Conservation (phyloP, 1,140 invertebrate species). For the Drosophila erecta region DNA sequence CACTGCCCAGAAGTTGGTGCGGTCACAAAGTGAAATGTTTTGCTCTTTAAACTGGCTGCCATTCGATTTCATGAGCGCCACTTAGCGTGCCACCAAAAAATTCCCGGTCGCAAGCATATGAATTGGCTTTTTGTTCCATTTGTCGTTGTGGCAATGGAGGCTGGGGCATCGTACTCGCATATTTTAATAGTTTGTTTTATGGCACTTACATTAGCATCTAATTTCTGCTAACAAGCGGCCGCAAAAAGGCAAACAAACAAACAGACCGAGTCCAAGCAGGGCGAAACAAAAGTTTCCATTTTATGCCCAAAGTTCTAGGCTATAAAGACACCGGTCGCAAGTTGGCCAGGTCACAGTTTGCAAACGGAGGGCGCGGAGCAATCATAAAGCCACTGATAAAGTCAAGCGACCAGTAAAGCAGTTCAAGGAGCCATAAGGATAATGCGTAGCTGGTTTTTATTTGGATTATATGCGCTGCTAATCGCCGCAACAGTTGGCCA, state of each 20-base stretch:
- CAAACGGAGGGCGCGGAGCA: slow-evolving; percentile 20
- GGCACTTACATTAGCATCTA: slow-evolving; percentile 81
- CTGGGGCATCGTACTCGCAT: slow-evolving; percentile 41
- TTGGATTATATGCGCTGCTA: slow-evolving; percentile 76
- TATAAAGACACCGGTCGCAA: slow-evolving; percentile 68
- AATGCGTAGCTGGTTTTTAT: slow-evolving; percentile 70
- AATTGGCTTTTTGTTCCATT: slow-evolving; percentile 75
- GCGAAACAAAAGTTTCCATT: slow-evolving; percentile 78
- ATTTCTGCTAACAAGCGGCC: slow-evolving; percentile 73
- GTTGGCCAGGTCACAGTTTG: slow-evolving; percentile 67
- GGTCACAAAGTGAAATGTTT: slow-evolving; percentile 71
- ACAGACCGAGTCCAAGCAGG: slow-evolving; percentile 19
- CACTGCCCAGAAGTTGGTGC: slow-evolving; percentile 3
- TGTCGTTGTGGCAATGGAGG: not conserved
- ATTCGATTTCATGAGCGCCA: slow-evolving; percentile 79
- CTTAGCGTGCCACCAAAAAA: slow-evolving; percentile 64
- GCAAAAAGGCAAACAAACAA: slow-evolving; percentile 1
- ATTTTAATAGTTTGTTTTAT: slow-evolving; percentile 82
- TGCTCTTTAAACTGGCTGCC: slow-evolving; percentile 66
- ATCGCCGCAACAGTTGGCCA: slow-evolving; percentile 77
- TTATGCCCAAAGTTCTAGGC: slow-evolving; percentile 77
- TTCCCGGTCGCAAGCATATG: slow-evolving; percentile 45
- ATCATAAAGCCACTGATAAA: slow-evolving; percentile 41
- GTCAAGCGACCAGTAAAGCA: slow-evolving; percentile 52
- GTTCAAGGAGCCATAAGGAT: slow-evolving; percentile 52